Conservation (phyloP, 2,797 vertebrate species). For the Myiothlypis chrysogaster region DNA sequence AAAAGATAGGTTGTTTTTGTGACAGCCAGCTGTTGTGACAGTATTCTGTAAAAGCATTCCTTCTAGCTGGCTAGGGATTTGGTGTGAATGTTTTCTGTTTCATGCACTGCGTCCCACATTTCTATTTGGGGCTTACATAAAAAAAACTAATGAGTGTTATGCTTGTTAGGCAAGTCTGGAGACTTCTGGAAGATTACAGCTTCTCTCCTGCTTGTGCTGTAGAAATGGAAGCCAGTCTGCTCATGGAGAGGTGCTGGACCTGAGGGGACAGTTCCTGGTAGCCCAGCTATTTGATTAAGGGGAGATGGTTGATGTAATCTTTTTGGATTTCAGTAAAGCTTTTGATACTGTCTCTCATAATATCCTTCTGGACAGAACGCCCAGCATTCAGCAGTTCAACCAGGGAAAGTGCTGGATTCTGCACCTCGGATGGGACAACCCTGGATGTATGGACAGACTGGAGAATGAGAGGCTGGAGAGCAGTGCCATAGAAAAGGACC, state of each 20-base stretch:
- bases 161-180: neutral
- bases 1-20: conserved; percentile 17
- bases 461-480: neutral
- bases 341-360: neutral
- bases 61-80: neutral
- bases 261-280: neutral
- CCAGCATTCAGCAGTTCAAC: neutral
- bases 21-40: conserved; percentile 8
- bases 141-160: neutral
- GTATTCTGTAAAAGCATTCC: neutral
- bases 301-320: neutral
- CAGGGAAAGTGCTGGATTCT: neutral
- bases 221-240: neutral
- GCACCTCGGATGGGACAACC: neutral
- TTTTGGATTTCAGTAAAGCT: neutral
- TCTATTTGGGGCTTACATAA: neutral
- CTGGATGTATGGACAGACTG: neutral
- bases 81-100: neutral
- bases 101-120: neutral
- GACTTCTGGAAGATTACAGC: neutral
- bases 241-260: neutral
- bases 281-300: neutral
- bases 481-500: fast-evolving
- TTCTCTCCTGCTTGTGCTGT: neutral
- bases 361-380: neutral